Evolutionary conservation across 2,113 vertebrate genomes (phyloP), one percentile per base, ranked within the genome.

Genomic region (Gadus macrocephalus): DNA sequence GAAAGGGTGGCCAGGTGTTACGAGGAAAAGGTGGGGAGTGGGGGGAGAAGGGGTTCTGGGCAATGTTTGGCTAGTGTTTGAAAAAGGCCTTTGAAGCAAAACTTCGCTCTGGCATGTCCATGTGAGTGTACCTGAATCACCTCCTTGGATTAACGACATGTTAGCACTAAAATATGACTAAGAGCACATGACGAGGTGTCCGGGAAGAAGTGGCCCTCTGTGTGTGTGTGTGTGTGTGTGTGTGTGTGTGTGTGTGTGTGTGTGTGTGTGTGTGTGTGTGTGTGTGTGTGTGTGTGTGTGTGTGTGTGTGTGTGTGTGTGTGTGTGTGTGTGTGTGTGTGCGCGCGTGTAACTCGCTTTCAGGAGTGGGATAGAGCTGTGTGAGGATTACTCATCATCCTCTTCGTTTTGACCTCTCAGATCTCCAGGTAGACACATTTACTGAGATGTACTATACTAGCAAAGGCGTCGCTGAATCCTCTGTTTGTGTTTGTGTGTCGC

Each of bases 341-440:
- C 20, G 58, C 2, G n/a, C n/a, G n/a, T 58, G 15, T 5, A 17
- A 59, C 3, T 19, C 8, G n/a, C 67, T 74, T 78, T 79, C 31
- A 75, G 75, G 73, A 63, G 38, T 56, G 73, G 2, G 31, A 22
- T 70, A 38, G 68, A 72, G 70, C 16, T 27, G 62, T 22, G 71
- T 14, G 53, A 55, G 53, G 53, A 55, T 14, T 55, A 68, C 62
- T 72, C 67, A 72, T 81, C 78, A 70, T 72, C 67, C 74, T 67
- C 71, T 84, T 77, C 80, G 73, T 77, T 77, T 82, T 59, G 4
- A 72, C 74, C 59, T 78, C 73, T 72, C 77, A 77, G 70, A 78
- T 77, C 53, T 58, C 62, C 22, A 22, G 28, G 73, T 71, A 75
- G 78, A 82, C 72, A 64, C 74, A 67, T 71, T 82, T 72, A 72